phyloP scores from a whole-genome alignment of 2,797 vertebrate species.

The Phoebastria nigripes region DNA sequence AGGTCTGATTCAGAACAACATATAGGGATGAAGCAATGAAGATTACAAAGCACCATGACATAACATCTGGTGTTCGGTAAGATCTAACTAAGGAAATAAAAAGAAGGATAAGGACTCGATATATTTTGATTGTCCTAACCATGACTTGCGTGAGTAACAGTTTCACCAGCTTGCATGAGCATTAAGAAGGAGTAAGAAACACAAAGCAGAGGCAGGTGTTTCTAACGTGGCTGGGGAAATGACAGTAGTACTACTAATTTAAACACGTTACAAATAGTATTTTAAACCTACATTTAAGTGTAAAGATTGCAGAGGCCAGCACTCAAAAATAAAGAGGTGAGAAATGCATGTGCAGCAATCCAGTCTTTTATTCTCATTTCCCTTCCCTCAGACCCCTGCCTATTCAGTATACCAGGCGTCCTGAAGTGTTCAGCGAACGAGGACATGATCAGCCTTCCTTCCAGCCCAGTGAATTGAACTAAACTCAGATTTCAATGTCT shows the following conservation, averaged over 20 bases:
- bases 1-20: background rate
- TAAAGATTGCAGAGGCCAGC: background rate
- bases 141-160: background rate
- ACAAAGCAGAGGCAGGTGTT: background rate
- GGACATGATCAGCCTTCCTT: background rate
- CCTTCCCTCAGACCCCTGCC: background rate
- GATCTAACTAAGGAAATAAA: background rate
- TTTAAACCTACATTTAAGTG: background rate
- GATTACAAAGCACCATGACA: background rate
- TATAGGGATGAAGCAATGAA: background rate
- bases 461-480: background rate
- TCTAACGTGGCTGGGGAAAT: background rate
- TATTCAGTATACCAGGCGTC: background rate
- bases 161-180: background rate
- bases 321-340: background rate
- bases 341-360: background rate
- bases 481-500: background rate
- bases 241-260: background rate
- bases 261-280: background rate
- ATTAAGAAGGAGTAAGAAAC: background rate
- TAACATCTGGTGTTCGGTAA: background rate
- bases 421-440: background rate
- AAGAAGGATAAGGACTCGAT: background rate
- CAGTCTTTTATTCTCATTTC: background rate
- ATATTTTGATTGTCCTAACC: background rate